Evolutionary conservation across 1,140 invertebrate genomes (phyloP), one percentile per base, ranked within the genome.

Genomic region (Centruroides sculpturatus): DNA sequence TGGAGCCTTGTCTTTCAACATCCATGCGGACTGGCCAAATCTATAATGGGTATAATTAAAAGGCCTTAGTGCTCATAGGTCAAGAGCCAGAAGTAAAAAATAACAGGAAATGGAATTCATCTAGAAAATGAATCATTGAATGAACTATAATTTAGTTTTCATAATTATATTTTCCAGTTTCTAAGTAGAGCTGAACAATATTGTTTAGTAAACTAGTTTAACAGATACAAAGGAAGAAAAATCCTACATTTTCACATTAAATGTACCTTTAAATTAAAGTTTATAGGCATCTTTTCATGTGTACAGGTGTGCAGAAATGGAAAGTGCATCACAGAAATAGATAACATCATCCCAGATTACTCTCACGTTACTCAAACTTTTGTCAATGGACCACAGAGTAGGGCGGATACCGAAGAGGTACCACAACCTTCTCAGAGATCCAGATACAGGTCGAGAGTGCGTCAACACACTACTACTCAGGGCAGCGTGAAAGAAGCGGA

Each of bases 261-360:
- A 23, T 23, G 2, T 23, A 23, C 23, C 23, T 23, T 23, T 23
- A 23, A 23, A 23, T 23, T 23, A 12, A 51, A 51, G 49, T 51
- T 51, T 12, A 51, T 51, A n/a, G 34, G 49, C 2, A 34, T 51
- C 0, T 23, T 23, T 23, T 23, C 23, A 23, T 9, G 54, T 23
- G n/a, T 59, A 5, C 75, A 93, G 89, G 88, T 90, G 71, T 94
- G 90, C 71, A 80, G 90, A 68, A 91, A 90, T 74, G 90, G 90
- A 60, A 82, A 85, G 67, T 95, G 91, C 76, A 84, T 92, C 60
- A 82, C 85, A 46, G 87, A 93, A 72, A 86, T 92, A 70, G 89
- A 93, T 70, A 94, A 95, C 71, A 87, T 91, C 64, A 94, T 94
- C 69, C 89, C 89, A 53, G 90, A 93, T 76, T 93, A 91, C 70